These are phyloP conservation scores for Hyphantria cunea DNA, from an alignment of 1,140 invertebrate genomes.

Conservation along the genomic window DNA sequence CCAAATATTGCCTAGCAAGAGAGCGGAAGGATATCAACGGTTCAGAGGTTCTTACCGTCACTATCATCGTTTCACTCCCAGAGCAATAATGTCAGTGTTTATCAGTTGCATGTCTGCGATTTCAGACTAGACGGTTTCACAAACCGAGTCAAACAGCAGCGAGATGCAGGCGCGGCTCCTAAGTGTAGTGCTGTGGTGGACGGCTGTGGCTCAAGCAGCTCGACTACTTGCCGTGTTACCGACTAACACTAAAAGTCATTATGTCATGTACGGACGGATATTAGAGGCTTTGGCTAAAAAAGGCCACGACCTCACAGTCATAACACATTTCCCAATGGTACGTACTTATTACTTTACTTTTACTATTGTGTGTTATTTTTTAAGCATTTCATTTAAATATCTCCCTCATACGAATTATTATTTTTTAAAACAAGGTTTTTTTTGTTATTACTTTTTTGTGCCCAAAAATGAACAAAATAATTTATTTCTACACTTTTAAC, in stretches of 20 bases:
- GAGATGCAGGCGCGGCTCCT: constrained; percentile 64
- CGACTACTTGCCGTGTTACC: constrained; percentile 73
- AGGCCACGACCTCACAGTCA: constrained; percentile 87
- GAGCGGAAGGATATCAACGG: too few species aligned
- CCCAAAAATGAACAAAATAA: too few species aligned
- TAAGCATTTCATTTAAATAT: too few species aligned
- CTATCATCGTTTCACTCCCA: too few species aligned
- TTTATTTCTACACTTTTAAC: too few species aligned
- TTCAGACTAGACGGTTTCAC: constrained; percentile 32
- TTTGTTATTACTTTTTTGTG: too few species aligned
- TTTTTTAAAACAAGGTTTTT: too few species aligned
- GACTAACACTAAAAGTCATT: constrained; percentile 79
- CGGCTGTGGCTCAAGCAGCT: constrained; percentile 54
- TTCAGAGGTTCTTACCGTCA: too few species aligned
- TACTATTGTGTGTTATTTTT: too few species aligned
- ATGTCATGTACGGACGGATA: constrained; percentile 80
- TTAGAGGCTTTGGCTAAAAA: constrained; percentile 83
- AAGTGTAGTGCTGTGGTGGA: constrained; percentile 49
- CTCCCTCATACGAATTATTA: too few species aligned
- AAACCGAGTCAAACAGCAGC: constrained; percentile 54
- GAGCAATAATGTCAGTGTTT: constrained; percentile 43
- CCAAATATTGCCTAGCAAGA: too few species aligned
- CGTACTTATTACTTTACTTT: constrained; percentile 34
- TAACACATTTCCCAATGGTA: constrained; percentile 84
- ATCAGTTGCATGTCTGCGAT: constrained; percentile 32